A percentile compares a stretch with the other conserved stretches of the same genome.
These are phyloP conservation scores for Piscicola geometra DNA, from an alignment of 2,888 invertebrate species.

Conservation along the genomic window DNA sequence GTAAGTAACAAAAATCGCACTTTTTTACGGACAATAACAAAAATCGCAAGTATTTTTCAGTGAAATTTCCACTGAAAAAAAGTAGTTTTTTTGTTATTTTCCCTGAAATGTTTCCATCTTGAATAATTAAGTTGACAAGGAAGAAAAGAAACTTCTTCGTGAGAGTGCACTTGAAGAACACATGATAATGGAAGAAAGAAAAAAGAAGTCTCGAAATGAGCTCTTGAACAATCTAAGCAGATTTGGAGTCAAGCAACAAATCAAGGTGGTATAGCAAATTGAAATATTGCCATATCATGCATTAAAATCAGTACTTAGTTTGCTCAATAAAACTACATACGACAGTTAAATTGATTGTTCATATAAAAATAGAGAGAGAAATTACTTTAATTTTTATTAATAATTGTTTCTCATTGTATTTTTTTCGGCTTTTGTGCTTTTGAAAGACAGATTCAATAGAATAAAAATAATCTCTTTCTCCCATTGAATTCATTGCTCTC, in stretches of 20 bases:
- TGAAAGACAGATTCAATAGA: not conserved
- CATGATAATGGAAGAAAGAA: slow-evolving; percentile 60
- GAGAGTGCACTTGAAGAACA: slow-evolving; percentile 54
- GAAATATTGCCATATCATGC: not conserved
- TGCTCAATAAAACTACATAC: not conserved
- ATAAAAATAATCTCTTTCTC: too few species aligned
- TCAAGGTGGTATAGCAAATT: slow-evolving; percentile 56
- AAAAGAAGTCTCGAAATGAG: slow-evolving; percentile 57
- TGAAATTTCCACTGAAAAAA: too few species aligned
- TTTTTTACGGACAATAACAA: too few species aligned
- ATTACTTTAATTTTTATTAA: too few species aligned
- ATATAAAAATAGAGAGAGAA: too few species aligned
- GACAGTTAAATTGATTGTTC: not conserved
- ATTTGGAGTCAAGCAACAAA: slow-evolving; percentile 63
- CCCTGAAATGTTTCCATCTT: too few species aligned
- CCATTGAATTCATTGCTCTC: too few species aligned
- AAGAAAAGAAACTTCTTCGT: slow-evolving; percentile 56
- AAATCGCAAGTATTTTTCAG: too few species aligned
- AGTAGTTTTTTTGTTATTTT: too few species aligned
- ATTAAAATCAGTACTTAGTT: too few species aligned
- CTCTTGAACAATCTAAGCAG: slow-evolving; percentile 49
- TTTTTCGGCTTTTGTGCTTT: not conserved
- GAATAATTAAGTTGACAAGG: slow-evolving; percentile 49
- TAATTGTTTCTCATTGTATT: not conserved
- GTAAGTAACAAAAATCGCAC: too few species aligned